Conservation (phyloP, 2,888 invertebrate species). For the Halictus ligatus region DNA sequence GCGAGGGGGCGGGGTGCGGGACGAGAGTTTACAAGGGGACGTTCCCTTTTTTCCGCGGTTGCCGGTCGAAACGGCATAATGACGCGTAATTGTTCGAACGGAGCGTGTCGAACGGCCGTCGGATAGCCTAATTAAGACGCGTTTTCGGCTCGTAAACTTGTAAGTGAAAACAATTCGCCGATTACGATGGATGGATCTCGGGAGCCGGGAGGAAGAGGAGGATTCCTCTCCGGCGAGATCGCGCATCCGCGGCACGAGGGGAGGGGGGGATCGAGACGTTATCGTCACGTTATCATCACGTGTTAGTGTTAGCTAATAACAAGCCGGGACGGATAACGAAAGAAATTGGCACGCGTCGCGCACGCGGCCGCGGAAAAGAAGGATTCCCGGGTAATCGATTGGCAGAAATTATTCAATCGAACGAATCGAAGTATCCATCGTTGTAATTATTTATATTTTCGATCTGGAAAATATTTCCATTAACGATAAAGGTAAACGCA, state of each 20-base stretch:
- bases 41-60: neutral
- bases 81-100: constrained; percentile 7
- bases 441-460: neutral
- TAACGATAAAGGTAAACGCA: neutral
- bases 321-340: constrained; percentile 37
- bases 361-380: constrained; percentile 54
- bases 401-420: neutral
- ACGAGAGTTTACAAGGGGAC: neutral
- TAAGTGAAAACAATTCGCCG: constrained; percentile 25
- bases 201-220: neutral
- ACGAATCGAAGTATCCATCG: neutral
- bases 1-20: neutral
- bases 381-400: neutral
- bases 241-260: constrained; percentile 3
- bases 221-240: constrained; percentile 34
- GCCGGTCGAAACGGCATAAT: neutral
- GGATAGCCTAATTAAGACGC: constrained; percentile 7
- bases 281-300: constrained; percentile 68
- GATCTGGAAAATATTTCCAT: neutral
- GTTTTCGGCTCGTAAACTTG: constrained; percentile 20
- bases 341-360: constrained; percentile 69
- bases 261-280: constrained; percentile 39
- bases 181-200: neutral
- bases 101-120: neutral
- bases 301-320: constrained; percentile 59